Evolutionary conservation across 2,113 vertebrate species (phyloP).

Genomic region (Eubucco bourcierii): DNA sequence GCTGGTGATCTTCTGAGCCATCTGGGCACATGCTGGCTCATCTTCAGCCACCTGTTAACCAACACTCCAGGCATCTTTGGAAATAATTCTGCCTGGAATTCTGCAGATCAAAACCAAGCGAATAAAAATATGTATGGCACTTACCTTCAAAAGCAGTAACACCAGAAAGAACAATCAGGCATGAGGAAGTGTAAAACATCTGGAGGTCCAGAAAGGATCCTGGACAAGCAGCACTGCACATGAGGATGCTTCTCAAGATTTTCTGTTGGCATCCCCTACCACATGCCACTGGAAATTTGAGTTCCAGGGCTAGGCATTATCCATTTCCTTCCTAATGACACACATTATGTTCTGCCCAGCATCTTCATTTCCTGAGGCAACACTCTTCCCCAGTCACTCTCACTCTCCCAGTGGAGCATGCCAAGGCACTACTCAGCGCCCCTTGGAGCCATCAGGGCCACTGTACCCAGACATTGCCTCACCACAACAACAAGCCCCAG

Average conservation of each 20-base stretch:
- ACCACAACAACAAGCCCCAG: not conserved
- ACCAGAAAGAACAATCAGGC: no score
- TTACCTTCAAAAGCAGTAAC: no score
- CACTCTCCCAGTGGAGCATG: not conserved
- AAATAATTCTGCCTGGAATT: no score
- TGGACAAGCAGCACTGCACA: not conserved
- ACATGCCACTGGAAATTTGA: not conserved
- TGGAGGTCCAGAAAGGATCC: not conserved
- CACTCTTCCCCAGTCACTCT: not conserved
- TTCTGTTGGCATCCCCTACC: not conserved
- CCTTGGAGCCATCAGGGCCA: not conserved
- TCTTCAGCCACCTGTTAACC: no score
- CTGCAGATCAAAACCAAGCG: no score
- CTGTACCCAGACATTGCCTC: not conserved
- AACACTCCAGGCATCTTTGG: no score
- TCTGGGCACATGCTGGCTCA: no score
- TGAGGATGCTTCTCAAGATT: not conserved
- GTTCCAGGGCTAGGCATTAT: not conserved
- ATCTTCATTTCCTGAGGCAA: not conserved
- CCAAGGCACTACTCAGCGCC: not conserved
- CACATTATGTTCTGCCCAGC: not conserved
- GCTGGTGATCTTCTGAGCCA: no score
- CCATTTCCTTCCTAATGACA: not conserved
- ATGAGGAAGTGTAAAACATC: no score
- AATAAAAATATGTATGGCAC: no score